These are phyloP conservation scores for Centropus unirufus DNA, from an alignment of 2,113 vertebrate genomes.

Conservation along the genomic window DNA sequence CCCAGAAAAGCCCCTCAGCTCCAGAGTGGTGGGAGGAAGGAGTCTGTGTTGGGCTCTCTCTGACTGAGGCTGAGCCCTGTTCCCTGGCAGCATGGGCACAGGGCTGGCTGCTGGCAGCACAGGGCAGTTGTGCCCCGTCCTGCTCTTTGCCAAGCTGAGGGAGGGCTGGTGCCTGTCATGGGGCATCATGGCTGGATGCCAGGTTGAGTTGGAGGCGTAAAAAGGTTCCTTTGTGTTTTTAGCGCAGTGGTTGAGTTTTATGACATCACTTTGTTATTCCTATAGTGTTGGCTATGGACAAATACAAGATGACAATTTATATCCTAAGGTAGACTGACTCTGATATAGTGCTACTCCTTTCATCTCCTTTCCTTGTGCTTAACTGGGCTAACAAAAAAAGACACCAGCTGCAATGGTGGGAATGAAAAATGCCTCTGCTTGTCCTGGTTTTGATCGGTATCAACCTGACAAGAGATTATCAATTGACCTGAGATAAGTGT, in stretches of 20 bases:
- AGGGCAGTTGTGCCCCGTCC: neutral
- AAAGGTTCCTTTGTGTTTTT: slow-evolving; percentile 49
- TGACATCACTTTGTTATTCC: slow-evolving; percentile 18
- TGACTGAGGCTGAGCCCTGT: neutral
- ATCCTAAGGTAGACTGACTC: slow-evolving; percentile 47
- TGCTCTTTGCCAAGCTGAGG: neutral
- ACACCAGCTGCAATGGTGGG: slow-evolving; percentile 56
- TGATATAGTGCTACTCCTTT: slow-evolving; percentile 30
- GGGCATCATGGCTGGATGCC: slow-evolving; percentile 5
- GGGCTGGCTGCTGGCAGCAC: neutral
- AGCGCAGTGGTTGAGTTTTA: slow-evolving; percentile 40
- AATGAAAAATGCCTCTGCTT: slow-evolving; percentile 52
- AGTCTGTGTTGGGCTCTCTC: neutral
- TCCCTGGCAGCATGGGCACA: rapidly evolving
- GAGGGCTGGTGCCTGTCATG: neutral
- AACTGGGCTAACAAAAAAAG: slow-evolving; percentile 65
- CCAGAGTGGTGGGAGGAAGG: neutral
- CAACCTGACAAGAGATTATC: slow-evolving; percentile 40
- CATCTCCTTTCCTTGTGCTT: slow-evolving; percentile 36
- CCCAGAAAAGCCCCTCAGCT: neutral
- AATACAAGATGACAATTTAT: slow-evolving; percentile 43
- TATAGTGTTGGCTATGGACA: slow-evolving; percentile 6
- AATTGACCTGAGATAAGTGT: slow-evolving; percentile 17
- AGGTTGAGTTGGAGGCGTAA: neutral
- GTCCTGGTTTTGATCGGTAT: slow-evolving; percentile 50